A percentile compares a stretch with the other conserved stretches of the same genome.
These are phyloP conservation scores for Perognathus longimembris DNA, from an alignment of 2,113 vertebrate genomes.

Conservation along the genomic window DNA sequence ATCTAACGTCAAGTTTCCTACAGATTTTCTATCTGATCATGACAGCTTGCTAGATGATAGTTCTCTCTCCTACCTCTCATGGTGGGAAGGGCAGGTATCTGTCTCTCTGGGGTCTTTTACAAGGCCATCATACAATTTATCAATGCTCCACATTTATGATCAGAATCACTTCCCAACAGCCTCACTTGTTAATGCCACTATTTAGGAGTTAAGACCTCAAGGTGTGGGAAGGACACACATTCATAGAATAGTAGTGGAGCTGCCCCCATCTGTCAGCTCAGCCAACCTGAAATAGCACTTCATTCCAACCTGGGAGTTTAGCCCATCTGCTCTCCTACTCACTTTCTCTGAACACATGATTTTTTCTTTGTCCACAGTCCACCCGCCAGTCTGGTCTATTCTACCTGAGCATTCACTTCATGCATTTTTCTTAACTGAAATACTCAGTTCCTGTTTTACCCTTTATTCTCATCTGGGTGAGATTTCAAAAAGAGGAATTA, in stretches of 20 bases:
- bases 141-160: not conserved
- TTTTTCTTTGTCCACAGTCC: not conserved
- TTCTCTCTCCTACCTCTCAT: not conserved
- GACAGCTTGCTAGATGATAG: no score
- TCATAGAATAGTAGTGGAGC: not conserved
- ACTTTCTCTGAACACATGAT: no score
- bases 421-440: not conserved
- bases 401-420: not conserved
- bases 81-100: not conserved
- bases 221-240: not conserved
- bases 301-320: not conserved
- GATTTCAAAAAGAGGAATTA: no score
- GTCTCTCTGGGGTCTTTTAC: not conserved
- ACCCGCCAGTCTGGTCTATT: not conserved
- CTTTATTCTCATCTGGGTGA: not conserved
- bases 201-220: not conserved
- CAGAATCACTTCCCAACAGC: not conserved
- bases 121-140: fast-evolving
- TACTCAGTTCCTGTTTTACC: not conserved
- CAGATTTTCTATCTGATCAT: not conserved
- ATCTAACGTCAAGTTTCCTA: not conserved
- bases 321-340: not conserved
- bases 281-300: not conserved
- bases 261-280: not conserved
- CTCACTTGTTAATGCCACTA: not conserved